Percentiles rank a stretch among this genome's conserved stretches.
phyloP scores from a whole-genome alignment of 2,113 vertebrate genomes.

The Leuciscus idus region DNA sequence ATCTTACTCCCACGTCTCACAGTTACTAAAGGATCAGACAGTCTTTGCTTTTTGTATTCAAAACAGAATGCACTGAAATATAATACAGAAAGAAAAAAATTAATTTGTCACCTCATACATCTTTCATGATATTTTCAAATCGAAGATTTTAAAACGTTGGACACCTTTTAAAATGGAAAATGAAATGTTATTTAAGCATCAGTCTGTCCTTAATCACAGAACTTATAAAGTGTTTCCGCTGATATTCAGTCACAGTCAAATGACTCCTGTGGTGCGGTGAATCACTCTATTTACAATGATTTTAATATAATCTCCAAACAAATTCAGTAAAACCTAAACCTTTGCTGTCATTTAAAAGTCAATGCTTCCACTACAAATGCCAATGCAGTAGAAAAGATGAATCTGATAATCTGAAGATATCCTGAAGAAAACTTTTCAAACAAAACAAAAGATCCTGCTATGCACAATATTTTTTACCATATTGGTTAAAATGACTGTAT shows the following conservation, averaged over 20 bases:
- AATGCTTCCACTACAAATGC: background rate
- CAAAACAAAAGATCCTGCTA: background rate
- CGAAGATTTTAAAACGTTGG: background rate
- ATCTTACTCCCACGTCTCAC: background rate
- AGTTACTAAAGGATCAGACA: background rate
- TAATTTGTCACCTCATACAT: background rate
- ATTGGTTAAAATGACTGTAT: background rate
- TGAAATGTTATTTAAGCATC: background rate
- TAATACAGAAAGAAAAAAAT: background rate
- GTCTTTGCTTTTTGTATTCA: background rate
- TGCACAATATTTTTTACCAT: background rate
- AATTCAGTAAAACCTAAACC: background rate
- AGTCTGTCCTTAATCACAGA: background rate
- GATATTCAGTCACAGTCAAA: background rate
- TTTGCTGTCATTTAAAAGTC: conserved; percentile 18
- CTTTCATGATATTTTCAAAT: conserved; percentile 4
- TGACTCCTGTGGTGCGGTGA: background rate
- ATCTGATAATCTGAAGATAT: background rate
- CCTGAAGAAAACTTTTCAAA: background rate
- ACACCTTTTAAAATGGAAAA: conserved; percentile 4
- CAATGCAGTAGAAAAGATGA: background rate
- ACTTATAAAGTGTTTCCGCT: background rate
- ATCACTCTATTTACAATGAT: background rate
- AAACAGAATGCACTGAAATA: background rate
- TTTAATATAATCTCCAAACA: background rate